phyloP scores from a whole-genome alignment of 2,888 invertebrate genomes.

The Mayetiola destructor region DNA sequence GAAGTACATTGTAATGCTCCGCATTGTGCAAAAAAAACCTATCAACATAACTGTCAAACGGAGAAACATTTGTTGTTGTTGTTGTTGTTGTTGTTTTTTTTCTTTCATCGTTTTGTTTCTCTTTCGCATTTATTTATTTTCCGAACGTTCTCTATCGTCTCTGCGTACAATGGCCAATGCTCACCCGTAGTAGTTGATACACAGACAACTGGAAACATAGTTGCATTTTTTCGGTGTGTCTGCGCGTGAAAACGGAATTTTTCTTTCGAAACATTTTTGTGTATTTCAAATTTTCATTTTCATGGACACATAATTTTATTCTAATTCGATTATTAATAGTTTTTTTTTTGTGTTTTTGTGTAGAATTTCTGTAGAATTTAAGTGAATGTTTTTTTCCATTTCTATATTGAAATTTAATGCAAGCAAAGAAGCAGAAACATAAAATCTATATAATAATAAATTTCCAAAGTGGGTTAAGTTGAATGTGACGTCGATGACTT shows the following conservation, averaged over 20 bases:
- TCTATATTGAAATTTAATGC: no score
- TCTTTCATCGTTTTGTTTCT: neutral
- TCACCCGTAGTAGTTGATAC: neutral
- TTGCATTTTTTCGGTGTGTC: constrained; percentile 10
- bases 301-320: neutral
- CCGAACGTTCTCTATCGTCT: no score
- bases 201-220: constrained; percentile 11
- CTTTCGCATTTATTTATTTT: no score
- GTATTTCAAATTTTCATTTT: neutral
- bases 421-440: no score
- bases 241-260: neutral
- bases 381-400: neutral
- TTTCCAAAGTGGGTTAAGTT: constrained; percentile 6
- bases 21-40: neutral
- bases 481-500: neutral
- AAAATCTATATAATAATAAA: neutral
- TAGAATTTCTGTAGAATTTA: neutral
- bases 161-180: neutral
- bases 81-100: no score
- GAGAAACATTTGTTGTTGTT: no score
- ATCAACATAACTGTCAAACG: constrained; percentile 4
- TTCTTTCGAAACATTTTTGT: neutral
- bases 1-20: neutral
- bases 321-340: neutral
- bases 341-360: neutral